These are phyloP conservation scores for Liparis tanakae DNA, from an alignment of 2,797 vertebrate species.

Conservation along the genomic window DNA sequence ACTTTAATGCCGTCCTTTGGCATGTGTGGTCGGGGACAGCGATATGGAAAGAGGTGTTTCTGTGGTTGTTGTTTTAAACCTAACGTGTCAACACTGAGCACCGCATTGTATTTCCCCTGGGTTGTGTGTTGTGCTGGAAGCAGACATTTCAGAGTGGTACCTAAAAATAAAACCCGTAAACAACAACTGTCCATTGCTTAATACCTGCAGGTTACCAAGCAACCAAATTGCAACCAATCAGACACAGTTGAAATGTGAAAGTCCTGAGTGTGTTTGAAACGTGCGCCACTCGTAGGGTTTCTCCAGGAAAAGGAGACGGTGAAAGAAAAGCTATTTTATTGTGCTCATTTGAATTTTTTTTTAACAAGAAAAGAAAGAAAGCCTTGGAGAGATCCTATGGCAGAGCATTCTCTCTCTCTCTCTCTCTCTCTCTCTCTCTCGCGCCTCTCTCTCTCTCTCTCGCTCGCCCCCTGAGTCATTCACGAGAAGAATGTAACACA, in stretches of 20 bases:
- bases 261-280: slow-evolving; percentile 43
- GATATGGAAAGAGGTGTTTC: slow-evolving; percentile 5
- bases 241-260: slow-evolving; percentile 5
- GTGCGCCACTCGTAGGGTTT: slow-evolving; percentile 23
- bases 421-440: slow-evolving; percentile 29
- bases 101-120: neutral
- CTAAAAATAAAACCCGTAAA: neutral
- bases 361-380: slow-evolving; percentile 70
- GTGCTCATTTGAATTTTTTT: slow-evolving; percentile 86
- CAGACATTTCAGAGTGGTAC: slow-evolving; percentile 17
- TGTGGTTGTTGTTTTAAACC: neutral
- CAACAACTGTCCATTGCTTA: neutral
- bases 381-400: slow-evolving; percentile 70
- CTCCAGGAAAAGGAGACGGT: slow-evolving; percentile 70
- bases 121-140: neutral
- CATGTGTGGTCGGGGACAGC: neutral
- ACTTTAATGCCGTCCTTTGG: neutral
- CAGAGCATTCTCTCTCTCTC: slow-evolving; percentile 40
- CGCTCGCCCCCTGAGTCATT: slow-evolving; percentile 64
- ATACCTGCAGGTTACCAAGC: neutral
- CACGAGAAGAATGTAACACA: slow-evolving; percentile 59
- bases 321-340: slow-evolving; percentile 84
- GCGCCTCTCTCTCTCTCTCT: too few relatives aligned
- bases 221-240: slow-evolving; percentile 13
- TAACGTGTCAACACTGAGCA: slow-evolving; percentile 9